Percentiles rank a stretch among this genome's conserved stretches.
Conservation (phyloP, 2,888 invertebrate species). For the Troides oblongomaculatus region DNA sequence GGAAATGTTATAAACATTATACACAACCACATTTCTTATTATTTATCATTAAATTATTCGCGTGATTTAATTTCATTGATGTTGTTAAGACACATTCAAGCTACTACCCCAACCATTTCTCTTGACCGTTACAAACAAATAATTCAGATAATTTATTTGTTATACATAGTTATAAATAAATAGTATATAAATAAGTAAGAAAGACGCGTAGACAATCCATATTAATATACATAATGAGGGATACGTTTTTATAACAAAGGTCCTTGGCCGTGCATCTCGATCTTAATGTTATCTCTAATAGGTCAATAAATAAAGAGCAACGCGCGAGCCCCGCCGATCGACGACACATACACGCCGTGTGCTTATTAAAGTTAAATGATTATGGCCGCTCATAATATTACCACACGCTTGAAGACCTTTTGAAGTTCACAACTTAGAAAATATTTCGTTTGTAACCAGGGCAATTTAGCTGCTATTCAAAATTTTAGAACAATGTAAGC, state of each 20-base stretch:
- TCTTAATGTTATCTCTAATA: constrained; percentile 81
- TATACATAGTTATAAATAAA: neutral
- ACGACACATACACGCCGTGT: constrained; percentile 71
- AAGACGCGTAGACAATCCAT: constrained; percentile 42
- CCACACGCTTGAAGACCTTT: constrained; percentile 30
- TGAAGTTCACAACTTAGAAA: neutral
- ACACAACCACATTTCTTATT: too few species aligned
- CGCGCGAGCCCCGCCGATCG: constrained; percentile 78
- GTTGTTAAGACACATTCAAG: too few species aligned
- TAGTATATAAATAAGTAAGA: neutral
- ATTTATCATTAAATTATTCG: too few species aligned
- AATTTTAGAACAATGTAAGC: neutral
- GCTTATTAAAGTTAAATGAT: constrained; percentile 74
- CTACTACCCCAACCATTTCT: too few species aligned
- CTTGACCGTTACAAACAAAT: too few species aligned
- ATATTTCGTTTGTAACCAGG: neutral
- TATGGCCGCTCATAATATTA: constrained; percentile 65
- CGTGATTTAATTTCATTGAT: too few species aligned
- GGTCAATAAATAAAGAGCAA: constrained; percentile 78
- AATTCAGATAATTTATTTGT: too few species aligned
- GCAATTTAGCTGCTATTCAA: neutral
- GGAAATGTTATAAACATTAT: too few species aligned
- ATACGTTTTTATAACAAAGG: constrained; percentile 80
- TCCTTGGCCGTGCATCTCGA: constrained; percentile 80
- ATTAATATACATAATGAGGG: constrained; percentile 69